A percentile compares a stretch with the other conserved stretches of the same genome.
phyloP scores from a whole-genome alignment of 2,888 invertebrate species.

The Laothoe populi region DNA sequence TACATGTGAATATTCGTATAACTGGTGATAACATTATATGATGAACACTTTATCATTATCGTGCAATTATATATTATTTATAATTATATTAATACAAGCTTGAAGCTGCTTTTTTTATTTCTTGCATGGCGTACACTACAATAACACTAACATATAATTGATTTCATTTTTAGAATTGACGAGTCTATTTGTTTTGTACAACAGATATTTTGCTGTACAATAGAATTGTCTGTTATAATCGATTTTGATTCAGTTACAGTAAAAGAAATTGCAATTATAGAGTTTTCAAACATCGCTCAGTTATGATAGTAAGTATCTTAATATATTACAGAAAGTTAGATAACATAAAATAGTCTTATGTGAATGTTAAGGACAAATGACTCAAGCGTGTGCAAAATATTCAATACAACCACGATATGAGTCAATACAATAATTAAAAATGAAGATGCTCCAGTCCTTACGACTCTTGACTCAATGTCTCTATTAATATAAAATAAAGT shows the following conservation, averaged over 20 bases:
- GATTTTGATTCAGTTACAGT: not conserved
- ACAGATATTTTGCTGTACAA: not conserved
- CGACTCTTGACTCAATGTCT: not conserved
- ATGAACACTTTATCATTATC: slow-evolving; percentile 31
- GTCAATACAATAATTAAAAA: not conserved
- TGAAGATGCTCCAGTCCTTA: not conserved
- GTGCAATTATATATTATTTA: too few species aligned
- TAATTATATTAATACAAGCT: not conserved
- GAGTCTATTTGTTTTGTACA: not conserved
- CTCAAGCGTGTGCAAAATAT: not conserved
- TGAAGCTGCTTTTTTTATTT: not conserved
- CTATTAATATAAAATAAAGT: slow-evolving; percentile 6
- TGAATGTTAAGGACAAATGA: not conserved
- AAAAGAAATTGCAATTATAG: not conserved
- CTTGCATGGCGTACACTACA: not conserved
- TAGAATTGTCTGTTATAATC: not conserved
- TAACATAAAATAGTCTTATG: not conserved
- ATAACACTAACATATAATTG: slow-evolving; percentile 8
- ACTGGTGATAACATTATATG: slow-evolving; percentile 4
- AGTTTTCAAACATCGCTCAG: not conserved
- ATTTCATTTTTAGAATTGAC: not conserved
- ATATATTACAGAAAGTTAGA: not conserved
- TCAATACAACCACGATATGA: not conserved
- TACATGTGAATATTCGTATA: slow-evolving; percentile 30
- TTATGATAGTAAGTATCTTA: not conserved